These are phyloP conservation scores for Myanophis thanlyinensis DNA, from an alignment of 2,113 vertebrate species.

Conservation along the genomic window DNA sequence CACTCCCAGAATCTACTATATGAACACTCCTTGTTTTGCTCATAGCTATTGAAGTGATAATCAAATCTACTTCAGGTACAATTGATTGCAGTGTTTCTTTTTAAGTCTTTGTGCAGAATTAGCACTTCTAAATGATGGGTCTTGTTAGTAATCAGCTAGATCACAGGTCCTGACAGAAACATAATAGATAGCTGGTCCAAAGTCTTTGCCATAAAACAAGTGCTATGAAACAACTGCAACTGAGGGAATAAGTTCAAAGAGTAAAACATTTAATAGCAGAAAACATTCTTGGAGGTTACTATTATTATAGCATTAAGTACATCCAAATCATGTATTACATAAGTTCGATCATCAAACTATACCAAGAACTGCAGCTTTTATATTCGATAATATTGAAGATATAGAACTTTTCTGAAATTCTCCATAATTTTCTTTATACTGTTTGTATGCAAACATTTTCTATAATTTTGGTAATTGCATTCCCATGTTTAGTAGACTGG, in stretches of 20 bases:
- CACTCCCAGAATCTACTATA: neutral
- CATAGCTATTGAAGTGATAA: neutral
- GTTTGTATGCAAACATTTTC: neutral
- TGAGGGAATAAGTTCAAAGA: neutral
- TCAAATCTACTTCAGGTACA: neutral
- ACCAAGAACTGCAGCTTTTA: neutral
- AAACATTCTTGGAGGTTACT: neutral
- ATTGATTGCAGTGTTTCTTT: neutral
- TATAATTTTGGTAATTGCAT: neutral
- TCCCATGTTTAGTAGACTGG: neutral
- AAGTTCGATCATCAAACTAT: neutral
- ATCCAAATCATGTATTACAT: neutral
- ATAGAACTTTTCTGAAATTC: neutral
- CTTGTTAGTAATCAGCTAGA: neutral
- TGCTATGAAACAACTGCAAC: neutral
- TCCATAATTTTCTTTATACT: neutral
- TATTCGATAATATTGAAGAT: neutral
- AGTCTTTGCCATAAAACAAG: neutral
- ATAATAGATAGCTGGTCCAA: neutral
- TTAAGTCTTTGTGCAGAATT: neutral
- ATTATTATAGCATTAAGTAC: neutral
- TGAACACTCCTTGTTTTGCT: neutral
- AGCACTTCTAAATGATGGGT: neutral
- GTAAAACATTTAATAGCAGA: conserved; percentile 1
- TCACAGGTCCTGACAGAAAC: neutral